Conservation (phyloP, 1,140 invertebrate species). For the Nasonia longicornis region DNA sequence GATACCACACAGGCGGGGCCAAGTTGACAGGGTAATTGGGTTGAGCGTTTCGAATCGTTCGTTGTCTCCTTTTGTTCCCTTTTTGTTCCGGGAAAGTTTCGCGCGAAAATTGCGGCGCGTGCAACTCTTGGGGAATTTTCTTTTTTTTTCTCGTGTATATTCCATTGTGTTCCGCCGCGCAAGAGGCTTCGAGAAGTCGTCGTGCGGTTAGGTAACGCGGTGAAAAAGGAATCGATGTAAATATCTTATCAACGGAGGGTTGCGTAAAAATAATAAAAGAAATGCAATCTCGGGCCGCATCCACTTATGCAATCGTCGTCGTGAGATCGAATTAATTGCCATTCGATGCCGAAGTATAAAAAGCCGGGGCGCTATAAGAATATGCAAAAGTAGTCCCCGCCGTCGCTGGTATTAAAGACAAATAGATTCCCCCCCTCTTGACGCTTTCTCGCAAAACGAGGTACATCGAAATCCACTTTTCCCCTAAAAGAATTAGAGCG, state of each 20-base stretch:
- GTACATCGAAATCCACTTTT: conserved; percentile 1
- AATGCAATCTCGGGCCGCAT: no score
- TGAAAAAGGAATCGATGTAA: background rate
- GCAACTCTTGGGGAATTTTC: background rate
- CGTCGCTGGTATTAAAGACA: no score
- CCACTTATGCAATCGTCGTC: no score
- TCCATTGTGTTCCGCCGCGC: background rate
- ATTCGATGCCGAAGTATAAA: no score
- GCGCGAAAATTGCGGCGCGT: background rate
- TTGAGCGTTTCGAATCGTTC: conserved; percentile 14
- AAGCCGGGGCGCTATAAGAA: no score
- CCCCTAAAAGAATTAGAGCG: background rate
- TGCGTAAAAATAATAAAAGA: no score
- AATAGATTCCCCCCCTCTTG: no score
- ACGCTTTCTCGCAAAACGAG: no score
- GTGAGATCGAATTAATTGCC: no score
- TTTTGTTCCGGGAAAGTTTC: conserved; percentile 21
- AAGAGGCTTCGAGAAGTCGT: background rate
- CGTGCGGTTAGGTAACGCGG: background rate
- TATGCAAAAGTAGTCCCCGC: no score
- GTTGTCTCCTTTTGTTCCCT: background rate
- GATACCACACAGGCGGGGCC: background rate
- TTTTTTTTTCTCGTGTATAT: background rate
- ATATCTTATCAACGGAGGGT: background rate
- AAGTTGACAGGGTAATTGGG: conserved; percentile 33